Evolutionary conservation across 2,888 invertebrate genomes (phyloP), one percentile per base, ranked within the genome.

Genomic region (Sthenelais limicola): DNA sequence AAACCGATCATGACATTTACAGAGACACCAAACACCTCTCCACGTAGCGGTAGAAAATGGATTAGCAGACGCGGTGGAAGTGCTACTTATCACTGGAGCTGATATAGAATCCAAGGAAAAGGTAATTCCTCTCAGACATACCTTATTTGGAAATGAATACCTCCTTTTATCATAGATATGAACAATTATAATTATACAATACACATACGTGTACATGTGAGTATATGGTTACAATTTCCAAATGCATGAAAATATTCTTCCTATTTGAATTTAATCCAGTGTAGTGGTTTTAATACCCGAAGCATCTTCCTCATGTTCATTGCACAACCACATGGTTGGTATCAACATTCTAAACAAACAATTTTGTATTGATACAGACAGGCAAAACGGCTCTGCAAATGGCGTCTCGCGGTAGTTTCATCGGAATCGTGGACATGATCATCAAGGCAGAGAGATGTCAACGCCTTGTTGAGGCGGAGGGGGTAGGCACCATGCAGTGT

Each of bases 341-440:
- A n/a, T 43, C 47, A 43, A 12, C n/a, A 15, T 43, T 51, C 7
- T 26, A 51, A 9, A 51, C 51, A 9, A 9, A 18, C 26, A 26
- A 51, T 51, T 4, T 33, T 32, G 24, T 12, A n/a, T 33, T 74
- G 77, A 88, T 88, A 28, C 86, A 91, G 91, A 90, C 91, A 72
- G 92, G 92, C 38, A 90, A 91, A 68, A 94, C 93, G 0, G 93
- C 94, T 38, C 90, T 93, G 81, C 91, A 93, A 77, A 91, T 94
- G 33, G 94, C 94, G 0, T 93, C 94, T 1, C 88, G 94, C 69
- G 94, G 94, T 18, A 94, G 94, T 83, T 94, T 93, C 88, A 93
- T 94, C 0, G 93, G 93, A 35, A 94, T 94, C 76, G 91, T 94
- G 74, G 94, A 94, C 83, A 92, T 94, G 90, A 92, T 94, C 73